phyloP scores from a whole-genome alignment of 2,888 invertebrate genomes.

The Icerya purchasi region DNA sequence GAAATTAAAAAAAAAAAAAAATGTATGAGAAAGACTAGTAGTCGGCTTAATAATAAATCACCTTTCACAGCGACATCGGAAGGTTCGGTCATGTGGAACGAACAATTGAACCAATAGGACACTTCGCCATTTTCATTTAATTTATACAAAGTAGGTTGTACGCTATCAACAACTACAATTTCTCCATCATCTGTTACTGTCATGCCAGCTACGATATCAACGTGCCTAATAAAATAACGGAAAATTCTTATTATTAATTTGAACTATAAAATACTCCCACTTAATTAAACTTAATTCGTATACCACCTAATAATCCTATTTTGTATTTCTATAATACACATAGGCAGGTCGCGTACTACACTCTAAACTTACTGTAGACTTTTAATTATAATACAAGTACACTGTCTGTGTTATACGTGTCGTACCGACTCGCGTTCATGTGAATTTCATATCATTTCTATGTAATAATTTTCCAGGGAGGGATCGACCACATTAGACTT shows the following conservation, averaged over 20 bases:
- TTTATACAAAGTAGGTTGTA: constrained; percentile 87
- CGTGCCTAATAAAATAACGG: constrained; percentile 42
- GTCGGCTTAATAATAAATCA: constrained; percentile 26
- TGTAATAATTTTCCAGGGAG: too few relatives aligned
- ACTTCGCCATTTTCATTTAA: constrained; percentile 64
- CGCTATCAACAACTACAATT: constrained; percentile 91
- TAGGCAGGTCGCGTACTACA: background rate
- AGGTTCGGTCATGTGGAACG: constrained; percentile 92
- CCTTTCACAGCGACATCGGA: constrained; percentile 91
- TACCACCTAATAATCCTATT: too few relatives aligned
- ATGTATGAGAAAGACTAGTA: background rate
- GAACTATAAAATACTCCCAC: background rate
- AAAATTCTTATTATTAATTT: background rate
- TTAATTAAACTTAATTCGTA: background rate
- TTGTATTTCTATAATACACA: background rate
- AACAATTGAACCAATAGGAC: constrained; percentile 91
- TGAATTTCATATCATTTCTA: too few relatives aligned
- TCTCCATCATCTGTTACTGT: constrained; percentile 80
- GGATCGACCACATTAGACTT: too few relatives aligned
- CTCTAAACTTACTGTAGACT: background rate
- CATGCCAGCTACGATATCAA: constrained; percentile 79
- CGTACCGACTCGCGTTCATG: background rate
- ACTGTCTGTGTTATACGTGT: background rate
- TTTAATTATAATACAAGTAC: background rate
- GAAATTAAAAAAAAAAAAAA: too few relatives aligned